phyloP scores from a whole-genome alignment of 2,888 invertebrate genomes.

The Drosophila buzzatii region DNA sequence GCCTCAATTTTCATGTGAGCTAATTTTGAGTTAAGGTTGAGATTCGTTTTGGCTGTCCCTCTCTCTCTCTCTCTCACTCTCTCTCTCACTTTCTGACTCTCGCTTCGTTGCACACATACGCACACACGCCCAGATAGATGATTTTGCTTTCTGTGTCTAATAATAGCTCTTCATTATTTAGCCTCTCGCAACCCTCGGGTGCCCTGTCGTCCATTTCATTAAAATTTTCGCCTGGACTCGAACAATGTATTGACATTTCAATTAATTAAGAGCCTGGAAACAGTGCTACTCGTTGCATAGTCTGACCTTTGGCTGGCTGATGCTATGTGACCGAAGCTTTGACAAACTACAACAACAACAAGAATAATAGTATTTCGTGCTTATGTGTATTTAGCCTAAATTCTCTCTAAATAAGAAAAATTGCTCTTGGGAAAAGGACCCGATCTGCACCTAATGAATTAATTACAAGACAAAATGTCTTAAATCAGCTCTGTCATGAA shows the following conservation, averaged over 20 bases:
- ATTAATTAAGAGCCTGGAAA: constrained; percentile 66
- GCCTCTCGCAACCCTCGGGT: not conserved
- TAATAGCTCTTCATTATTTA: constrained; percentile 31
- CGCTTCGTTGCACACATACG: not conserved
- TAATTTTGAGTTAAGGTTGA: constrained; percentile 70
- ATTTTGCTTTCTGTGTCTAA: constrained; percentile 49
- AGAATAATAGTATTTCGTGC: not conserved
- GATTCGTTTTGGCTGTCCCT: constrained; percentile 40
- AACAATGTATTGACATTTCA: constrained; percentile 78
- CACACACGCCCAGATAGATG: constrained; percentile 49
- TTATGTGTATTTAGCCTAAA: constrained; percentile 8
- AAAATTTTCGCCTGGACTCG: constrained; percentile 40
- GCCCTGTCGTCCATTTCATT: constrained; percentile 37
- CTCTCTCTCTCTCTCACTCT: not conserved
- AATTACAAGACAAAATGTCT: constrained; percentile 4
- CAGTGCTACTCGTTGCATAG: constrained; percentile 32
- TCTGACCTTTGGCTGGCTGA: constrained; percentile 61
- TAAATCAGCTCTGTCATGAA: not conserved
- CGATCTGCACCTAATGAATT: constrained; percentile 1
- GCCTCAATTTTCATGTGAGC: constrained; percentile 57
- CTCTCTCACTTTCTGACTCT: not conserved
- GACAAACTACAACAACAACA: constrained; percentile 10
- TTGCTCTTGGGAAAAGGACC: constrained; percentile 6
- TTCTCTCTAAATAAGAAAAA: not conserved
- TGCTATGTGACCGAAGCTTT: constrained; percentile 12